These are phyloP conservation scores for Halyomorpha halys DNA, from an alignment of 1,140 invertebrate species.

Conservation along the genomic window DNA sequence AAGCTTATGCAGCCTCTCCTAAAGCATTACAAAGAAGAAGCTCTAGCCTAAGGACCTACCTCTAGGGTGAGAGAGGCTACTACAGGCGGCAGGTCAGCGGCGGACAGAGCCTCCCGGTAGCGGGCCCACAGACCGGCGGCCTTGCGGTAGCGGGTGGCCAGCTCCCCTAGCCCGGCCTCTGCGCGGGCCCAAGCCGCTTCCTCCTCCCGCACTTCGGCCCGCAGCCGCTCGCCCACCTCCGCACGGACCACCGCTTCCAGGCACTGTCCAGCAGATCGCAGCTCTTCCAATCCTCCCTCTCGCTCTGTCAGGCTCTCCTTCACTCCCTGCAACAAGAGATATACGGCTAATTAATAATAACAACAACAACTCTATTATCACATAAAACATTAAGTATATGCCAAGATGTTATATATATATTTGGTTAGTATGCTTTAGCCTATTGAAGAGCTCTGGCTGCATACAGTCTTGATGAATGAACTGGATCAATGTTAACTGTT, in stretches of 20 bases:
- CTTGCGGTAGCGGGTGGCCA: conserved; percentile 57
- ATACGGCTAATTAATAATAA: too few relatives aligned
- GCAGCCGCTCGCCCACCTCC: conserved; percentile 43
- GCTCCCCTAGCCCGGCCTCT: conserved; percentile 55
- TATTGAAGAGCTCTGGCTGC: too few relatives aligned
- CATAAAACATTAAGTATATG: too few relatives aligned
- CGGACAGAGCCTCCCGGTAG: background rate
- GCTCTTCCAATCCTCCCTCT: conserved; percentile 37
- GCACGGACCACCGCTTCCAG: conserved; percentile 54
- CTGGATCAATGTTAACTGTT: too few relatives aligned
- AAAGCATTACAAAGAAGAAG: too few relatives aligned
- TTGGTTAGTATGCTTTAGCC: too few relatives aligned
- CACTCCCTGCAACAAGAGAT: conserved; percentile 11
- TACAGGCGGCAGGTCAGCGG: background rate
- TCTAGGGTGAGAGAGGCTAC: background rate
- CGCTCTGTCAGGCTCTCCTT: conserved; percentile 58
- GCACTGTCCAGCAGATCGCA: conserved; percentile 46
- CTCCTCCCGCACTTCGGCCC: conserved; percentile 59
- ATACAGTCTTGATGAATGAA: too few relatives aligned
- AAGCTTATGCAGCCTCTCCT: too few relatives aligned
- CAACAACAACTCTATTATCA: too few relatives aligned
- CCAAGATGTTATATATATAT: too few relatives aligned
- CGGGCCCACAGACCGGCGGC: conserved; percentile 66
- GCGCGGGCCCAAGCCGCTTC: conserved; percentile 50
- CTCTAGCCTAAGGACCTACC: background rate